These are phyloP conservation scores for Zoanthus gigantus DNA, from an alignment of 92 coral and sea anemone genomes.

Conservation along the genomic window DNA sequence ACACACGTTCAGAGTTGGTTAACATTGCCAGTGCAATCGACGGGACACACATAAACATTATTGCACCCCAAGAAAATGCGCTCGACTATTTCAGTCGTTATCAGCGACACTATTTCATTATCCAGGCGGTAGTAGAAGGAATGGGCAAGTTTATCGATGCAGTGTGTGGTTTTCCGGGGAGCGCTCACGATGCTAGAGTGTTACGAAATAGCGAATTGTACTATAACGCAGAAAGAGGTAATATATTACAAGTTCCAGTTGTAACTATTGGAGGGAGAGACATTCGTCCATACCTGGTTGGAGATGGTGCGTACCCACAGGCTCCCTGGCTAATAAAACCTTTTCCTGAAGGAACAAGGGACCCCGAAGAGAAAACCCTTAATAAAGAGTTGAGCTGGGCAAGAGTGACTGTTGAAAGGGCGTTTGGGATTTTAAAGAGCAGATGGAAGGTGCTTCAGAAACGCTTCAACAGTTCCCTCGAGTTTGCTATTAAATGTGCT, in stretches of 20 bases:
- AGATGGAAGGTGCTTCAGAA: conserved; percentile 55
- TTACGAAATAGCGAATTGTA: conserved; percentile 59
- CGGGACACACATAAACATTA: conserved; percentile 57
- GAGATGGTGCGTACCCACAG: conserved; percentile 62
- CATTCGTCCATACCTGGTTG: conserved; percentile 65
- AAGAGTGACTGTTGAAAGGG: conserved; percentile 60
- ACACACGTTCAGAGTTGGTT: conserved; percentile 72
- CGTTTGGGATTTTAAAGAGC: conserved; percentile 52
- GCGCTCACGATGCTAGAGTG: conserved; percentile 61
- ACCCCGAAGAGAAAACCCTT: conserved; percentile 51
- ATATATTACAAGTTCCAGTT: conserved; percentile 37
- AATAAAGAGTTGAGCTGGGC: conserved; percentile 62
- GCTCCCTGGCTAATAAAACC: conserved; percentile 28
- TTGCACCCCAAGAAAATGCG: conserved; percentile 45
- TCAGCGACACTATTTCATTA: conserved; percentile 53
- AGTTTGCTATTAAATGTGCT: conserved; percentile 60
- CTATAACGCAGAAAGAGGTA: conserved; percentile 37
- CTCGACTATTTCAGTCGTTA: conserved; percentile 60
- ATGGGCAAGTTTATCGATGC: conserved; percentile 59
- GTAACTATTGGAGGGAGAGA: conserved; percentile 62
- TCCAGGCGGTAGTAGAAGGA: conserved; percentile 59
- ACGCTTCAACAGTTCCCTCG: conserved; percentile 57
- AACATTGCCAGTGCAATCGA: conserved; percentile 61
- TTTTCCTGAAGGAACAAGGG: conserved; percentile 47
- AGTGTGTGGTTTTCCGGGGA: conserved; percentile 60